phyloP scores from a whole-genome alignment of 2,797 vertebrate species.

The Gallinago stenura region DNA sequence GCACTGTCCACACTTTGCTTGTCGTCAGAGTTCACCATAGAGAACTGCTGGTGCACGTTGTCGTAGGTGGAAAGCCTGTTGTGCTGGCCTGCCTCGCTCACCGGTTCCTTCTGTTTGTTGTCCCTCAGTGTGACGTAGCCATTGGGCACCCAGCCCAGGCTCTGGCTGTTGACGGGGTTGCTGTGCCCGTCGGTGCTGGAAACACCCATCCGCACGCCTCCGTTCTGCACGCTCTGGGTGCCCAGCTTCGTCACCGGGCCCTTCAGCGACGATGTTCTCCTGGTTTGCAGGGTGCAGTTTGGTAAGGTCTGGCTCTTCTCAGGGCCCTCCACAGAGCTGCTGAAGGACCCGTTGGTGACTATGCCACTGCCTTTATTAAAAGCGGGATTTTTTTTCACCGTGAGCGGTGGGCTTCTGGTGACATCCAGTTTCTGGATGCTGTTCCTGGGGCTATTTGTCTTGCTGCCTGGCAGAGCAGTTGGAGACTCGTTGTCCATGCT shows the following conservation, averaged over 20 bases:
- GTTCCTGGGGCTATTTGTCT: conserved; percentile 87
- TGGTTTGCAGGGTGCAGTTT: conserved; percentile 81
- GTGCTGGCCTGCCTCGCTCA: conserved; percentile 83
- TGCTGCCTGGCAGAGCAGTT: conserved; percentile 72
- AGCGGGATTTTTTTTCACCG: conserved; percentile 94
- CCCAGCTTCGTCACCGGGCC: conserved; percentile 94
- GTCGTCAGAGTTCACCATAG: conserved; percentile 89
- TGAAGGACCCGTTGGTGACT: conserved; percentile 97
- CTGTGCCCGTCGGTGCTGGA: conserved; percentile 83
- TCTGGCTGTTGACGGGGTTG: conserved; percentile 78
- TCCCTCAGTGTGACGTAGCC: conserved; percentile 91
- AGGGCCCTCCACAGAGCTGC: conserved; percentile 85
- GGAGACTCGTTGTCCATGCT: conserved; percentile 86
- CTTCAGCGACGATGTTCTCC: conserved; percentile 87
- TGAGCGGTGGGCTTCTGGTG: conserved; percentile 89
- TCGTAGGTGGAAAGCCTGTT: conserved; percentile 97
- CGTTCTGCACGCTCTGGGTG: conserved; percentile 87
- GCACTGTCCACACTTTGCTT: conserved; percentile 98
- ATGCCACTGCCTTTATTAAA: conserved; percentile 97
- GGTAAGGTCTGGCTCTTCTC: conserved; percentile 87
- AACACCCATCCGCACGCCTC: conserved; percentile 86
- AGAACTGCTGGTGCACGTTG: conserved; percentile 94
- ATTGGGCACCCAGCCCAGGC: conserved; percentile 86
- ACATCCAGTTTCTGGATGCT: conserved; percentile 86
- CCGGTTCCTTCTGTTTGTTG: conserved; percentile 81